Evolutionary conservation across 2,888 invertebrate genomes (phyloP).

Genomic region (Athalia circularis): DNA sequence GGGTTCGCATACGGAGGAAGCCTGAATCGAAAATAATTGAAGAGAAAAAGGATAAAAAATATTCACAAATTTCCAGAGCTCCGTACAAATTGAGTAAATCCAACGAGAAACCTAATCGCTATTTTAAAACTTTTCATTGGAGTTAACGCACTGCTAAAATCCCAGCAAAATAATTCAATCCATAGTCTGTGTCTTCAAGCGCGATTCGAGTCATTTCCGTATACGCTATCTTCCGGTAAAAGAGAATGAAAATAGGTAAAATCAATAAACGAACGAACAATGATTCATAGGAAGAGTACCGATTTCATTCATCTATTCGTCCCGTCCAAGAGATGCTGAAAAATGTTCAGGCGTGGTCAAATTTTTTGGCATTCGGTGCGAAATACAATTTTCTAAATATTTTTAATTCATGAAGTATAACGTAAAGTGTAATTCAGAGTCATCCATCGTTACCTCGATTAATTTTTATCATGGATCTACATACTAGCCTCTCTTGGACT

Average conservation of each 20-base stretch:
- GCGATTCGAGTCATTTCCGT: background rate
- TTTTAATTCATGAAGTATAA: no score
- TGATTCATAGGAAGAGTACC: no score
- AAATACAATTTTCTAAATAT: no score
- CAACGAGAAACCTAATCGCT: slow-evolving; percentile 1
- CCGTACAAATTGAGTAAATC: slow-evolving; percentile 35
- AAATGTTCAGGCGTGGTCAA: no score
- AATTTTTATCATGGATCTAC: no score
- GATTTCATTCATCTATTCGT: no score
- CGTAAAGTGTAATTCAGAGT: no score
- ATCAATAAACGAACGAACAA: no score
- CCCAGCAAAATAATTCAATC: background rate
- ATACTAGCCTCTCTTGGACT: background rate
- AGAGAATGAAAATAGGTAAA: no score
- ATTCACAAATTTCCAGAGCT: background rate
- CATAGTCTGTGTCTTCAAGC: background rate
- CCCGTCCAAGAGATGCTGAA: no score
- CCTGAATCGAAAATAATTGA: slow-evolving; percentile 57
- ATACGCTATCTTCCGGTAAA: background rate
- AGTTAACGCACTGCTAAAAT: slow-evolving; percentile 18
- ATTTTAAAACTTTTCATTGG: background rate
- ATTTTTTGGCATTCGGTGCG: no score
- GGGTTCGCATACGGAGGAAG: slow-evolving; percentile 67
- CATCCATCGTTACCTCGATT: no score
- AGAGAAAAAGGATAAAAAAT: slow-evolving; percentile 30